A percentile compares a stretch with the other conserved stretches of the same genome.
These are phyloP conservation scores for Thermophis baileyi DNA, from an alignment of 2,113 vertebrate species.

Conservation along the genomic window DNA sequence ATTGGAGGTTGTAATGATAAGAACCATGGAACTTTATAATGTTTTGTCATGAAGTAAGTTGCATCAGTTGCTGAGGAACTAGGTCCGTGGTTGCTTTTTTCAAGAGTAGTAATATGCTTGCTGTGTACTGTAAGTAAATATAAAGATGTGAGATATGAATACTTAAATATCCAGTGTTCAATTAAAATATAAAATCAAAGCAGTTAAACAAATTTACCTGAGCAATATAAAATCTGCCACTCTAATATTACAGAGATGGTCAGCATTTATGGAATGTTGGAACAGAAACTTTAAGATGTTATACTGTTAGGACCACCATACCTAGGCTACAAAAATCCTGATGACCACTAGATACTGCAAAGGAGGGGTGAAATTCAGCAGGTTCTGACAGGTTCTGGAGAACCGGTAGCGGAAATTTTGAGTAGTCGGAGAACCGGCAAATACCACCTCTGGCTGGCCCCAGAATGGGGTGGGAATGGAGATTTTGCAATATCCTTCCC, in stretches of 20 bases:
- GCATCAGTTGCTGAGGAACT: not conserved
- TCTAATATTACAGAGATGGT: not conserved
- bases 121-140: not conserved
- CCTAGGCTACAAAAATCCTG: not conserved
- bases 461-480: too few relatives aligned
- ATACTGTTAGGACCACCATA: not conserved
- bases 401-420: too few relatives aligned
- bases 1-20: not conserved
- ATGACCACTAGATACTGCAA: not conserved
- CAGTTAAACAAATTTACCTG: not conserved
- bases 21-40: not conserved
- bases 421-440: too few relatives aligned
- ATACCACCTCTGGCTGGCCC: too few relatives aligned
- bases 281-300: not conserved
- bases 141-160: not conserved
- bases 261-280: not conserved
- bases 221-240: not conserved
- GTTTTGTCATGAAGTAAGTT: not conserved
- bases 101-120: not conserved
- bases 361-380: not conserved
- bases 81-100: not conserved
- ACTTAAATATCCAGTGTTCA: not conserved
- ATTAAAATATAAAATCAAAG: not conserved
- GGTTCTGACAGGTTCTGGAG: too few relatives aligned
- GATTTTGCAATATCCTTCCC: too few relatives aligned